Conservation (phyloP, 2,888 invertebrate species). For the Octodonta nipae region DNA sequence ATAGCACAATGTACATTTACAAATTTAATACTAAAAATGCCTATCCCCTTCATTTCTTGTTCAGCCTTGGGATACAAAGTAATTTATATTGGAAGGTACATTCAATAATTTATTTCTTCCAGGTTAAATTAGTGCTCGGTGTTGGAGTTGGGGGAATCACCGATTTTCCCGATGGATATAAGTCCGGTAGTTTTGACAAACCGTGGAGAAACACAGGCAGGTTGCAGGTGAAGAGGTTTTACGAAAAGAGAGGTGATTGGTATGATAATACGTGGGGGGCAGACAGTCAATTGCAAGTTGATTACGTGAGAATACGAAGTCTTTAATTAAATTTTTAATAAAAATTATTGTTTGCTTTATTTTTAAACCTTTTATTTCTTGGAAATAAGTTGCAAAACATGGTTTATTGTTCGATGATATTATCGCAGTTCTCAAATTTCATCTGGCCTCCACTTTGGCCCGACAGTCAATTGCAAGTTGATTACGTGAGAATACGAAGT, state of each 20-base stretch:
- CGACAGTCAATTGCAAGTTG: constrained; percentile 34
- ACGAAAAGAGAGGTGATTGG: constrained; percentile 45
- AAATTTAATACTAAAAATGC: too few species aligned
- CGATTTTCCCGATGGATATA: constrained; percentile 47
- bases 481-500: constrained; percentile 39
- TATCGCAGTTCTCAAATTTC: too few species aligned
- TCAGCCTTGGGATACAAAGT: too few species aligned
- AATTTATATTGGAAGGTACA: constrained; percentile 2
- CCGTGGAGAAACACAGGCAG: constrained; percentile 52
- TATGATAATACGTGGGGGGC: constrained; percentile 43
- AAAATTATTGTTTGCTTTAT: too few species aligned
- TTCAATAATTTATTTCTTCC: constrained; percentile 7
- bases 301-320: constrained; percentile 39
- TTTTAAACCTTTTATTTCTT: too few species aligned
- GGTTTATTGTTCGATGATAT: too few species aligned
- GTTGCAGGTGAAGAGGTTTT: constrained; percentile 48
- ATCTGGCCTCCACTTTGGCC: too few species aligned
- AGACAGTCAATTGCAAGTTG: constrained; percentile 34
- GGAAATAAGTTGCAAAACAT: too few species aligned
- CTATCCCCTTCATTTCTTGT: too few species aligned
- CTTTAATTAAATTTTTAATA: too few species aligned
- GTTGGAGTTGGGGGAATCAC: constrained; percentile 56
- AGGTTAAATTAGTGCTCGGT: constrained; percentile 57
- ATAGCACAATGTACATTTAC: too few species aligned
- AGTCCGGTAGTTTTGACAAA: constrained; percentile 37